Evolutionary conservation across 2,888 invertebrate genomes (phyloP).

Genomic region (Venustoraphidia nigricollis): DNA sequence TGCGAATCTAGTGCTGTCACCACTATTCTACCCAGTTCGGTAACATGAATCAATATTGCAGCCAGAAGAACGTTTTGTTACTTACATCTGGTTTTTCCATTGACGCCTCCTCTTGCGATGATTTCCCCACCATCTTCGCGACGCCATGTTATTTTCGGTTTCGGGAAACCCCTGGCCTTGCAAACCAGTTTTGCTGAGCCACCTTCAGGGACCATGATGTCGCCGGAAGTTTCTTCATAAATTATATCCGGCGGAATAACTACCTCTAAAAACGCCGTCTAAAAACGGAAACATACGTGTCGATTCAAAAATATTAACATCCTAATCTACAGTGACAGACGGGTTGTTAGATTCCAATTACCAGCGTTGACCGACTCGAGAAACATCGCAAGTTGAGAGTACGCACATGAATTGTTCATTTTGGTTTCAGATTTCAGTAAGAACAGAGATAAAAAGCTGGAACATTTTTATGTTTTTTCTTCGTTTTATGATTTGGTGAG

Average conservation of each 20-base stretch:
- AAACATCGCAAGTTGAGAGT: no score
- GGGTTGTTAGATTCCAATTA: no score
- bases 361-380: no score
- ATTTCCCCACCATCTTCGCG: constrained; percentile 76
- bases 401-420: no score
- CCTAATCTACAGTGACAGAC: no score
- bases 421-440: no score
- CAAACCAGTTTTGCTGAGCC: constrained; percentile 76
- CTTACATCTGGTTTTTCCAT: constrained; percentile 59
- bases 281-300: constrained; percentile 9
- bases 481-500: no score
- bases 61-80: background rate
- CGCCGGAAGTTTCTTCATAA: constrained; percentile 81
- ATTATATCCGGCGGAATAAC: constrained; percentile 84
- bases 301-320: no score
- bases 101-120: constrained; percentile 55
- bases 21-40: no score
- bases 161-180: constrained; percentile 71
- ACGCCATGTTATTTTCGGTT: constrained; percentile 73
- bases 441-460: no score
- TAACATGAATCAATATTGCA: background rate
- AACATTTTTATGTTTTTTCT: no score
- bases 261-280: constrained; percentile 80
- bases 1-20: no score
- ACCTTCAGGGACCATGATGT: constrained; percentile 90